Percentiles rank a stretch among this genome's conserved stretches.
These are phyloP conservation scores for Andricus quercusramuli DNA, from an alignment of 2,888 invertebrate species.

Conservation along the genomic window DNA sequence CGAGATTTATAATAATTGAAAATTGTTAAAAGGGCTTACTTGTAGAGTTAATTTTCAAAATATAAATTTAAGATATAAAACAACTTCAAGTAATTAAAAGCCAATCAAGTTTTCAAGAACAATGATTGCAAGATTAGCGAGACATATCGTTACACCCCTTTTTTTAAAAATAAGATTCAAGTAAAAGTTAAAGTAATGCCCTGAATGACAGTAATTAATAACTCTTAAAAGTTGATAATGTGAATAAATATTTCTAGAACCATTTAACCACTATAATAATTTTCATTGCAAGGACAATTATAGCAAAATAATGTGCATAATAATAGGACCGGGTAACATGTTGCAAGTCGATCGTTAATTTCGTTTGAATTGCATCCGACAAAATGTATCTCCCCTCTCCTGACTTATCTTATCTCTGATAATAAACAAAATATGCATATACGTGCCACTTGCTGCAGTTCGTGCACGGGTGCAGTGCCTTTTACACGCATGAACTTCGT, in stretches of 20 bases:
- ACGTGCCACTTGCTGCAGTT: slow-evolving; percentile 37
- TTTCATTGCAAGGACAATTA: slow-evolving; percentile 25
- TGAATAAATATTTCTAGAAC: slow-evolving; percentile 11
- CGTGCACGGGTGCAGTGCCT: slow-evolving; percentile 31
- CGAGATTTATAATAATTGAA: no score
- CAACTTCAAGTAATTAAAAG: no score
- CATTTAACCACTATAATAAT: slow-evolving; percentile 1
- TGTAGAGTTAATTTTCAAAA: no score
- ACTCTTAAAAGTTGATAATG: not conserved
- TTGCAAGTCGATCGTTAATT: slow-evolving; percentile 38
- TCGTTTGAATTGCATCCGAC: slow-evolving; percentile 29
- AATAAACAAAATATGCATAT: slow-evolving; percentile 40
- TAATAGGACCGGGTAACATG: slow-evolving; percentile 31
- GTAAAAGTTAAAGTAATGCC: not conserved
- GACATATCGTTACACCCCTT: no score
- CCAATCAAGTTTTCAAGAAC: no score
- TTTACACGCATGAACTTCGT: slow-evolving; percentile 37
- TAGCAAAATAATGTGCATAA: slow-evolving; percentile 34
- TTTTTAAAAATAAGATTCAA: not conserved
- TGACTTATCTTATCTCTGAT: slow-evolving; percentile 38
- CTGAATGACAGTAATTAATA: not conserved
- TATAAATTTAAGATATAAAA: no score
- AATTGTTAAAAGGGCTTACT: no score
- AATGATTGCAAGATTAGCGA: no score
- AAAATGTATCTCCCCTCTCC: slow-evolving; percentile 22